Evolutionary conservation across 2,797 vertebrate species (phyloP), one percentile per base, ranked within the genome.

Genomic region (Mormyrops attenuatus): DNA sequence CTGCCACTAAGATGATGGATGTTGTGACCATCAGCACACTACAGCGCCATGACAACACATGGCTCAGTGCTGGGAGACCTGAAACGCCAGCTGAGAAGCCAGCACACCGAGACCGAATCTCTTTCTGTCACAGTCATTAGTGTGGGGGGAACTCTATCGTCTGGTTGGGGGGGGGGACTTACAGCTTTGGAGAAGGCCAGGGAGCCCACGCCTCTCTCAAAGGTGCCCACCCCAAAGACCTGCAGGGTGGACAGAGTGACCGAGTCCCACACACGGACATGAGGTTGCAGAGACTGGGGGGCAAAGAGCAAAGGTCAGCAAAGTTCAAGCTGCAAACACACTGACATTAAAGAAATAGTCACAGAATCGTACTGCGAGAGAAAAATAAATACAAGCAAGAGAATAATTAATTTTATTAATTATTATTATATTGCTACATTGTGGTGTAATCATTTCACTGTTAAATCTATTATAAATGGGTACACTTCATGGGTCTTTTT

Each of bases 251-350:
- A 93, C 57, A 99, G 95, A 93, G 96, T 99, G 93, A 99, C 97
- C 0, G 98, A 99, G 95, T 99, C 98, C 98, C 98, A 99, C n/a
- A 99, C 95, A 80, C 98, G 96, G 1, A 99, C 98, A 38, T 99
- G 98, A 88, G 98, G 98, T 93, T 97, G 97, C 89, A 99, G 94
- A 22, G 97, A 95, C 98, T 99, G 93, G 0, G 6, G 82, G n/a
- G 11, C n/a, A 49, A 85, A 85, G 11, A 44, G 44, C 41, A 84
- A 13, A 47, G 44, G 77, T 82, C 15, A 82, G 41, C 34, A 47
- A 41, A 20, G 41, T n/a, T n/a, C 80, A 49, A 84, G 20, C 1
- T 0, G 20, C 41, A 85, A 22, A 85, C 20, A 85, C 7, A 2
- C 44, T 9, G 44, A n/a, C n/a, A 8, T 85, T 47, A 47, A 85